phyloP scores from a whole-genome alignment of 2,888 invertebrate genomes.

The Lymantria dispar region DNA sequence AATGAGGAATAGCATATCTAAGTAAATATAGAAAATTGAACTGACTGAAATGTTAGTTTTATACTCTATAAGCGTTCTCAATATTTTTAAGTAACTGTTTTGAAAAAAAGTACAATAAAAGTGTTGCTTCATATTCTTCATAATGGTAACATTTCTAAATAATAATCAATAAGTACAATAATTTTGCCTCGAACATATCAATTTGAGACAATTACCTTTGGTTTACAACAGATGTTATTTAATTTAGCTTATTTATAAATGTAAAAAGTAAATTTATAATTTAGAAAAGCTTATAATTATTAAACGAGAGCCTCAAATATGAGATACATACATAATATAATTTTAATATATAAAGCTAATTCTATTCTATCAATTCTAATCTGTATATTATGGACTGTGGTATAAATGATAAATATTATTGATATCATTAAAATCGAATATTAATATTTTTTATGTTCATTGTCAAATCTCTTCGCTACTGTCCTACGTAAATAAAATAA shows the following conservation, averaged over 20 bases:
- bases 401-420: no score
- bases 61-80: no score
- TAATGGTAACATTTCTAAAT: constrained; percentile 2
- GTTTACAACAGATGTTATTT: not conserved
- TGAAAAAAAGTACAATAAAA: constrained; percentile 7
- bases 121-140: constrained; percentile 8
- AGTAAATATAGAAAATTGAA: no score
- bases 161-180: constrained; percentile 23
- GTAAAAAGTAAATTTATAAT: constrained; percentile 9
- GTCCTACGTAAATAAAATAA: constrained; percentile 38
- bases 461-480: constrained; percentile 38
- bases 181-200: constrained; percentile 6
- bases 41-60: no score
- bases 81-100: no score
- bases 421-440: no score
- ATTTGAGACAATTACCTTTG: constrained; percentile 22
- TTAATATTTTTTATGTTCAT: not conserved
- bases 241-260: not conserved
- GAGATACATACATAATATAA: no score
- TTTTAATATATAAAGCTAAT: no score
- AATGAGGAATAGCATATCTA: no score
- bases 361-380: no score
- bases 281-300: constrained; percentile 21
- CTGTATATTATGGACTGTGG: no score
- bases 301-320: not conserved